phyloP scores from a whole-genome alignment of 2,113 vertebrate genomes.

The Lota lota region DNA sequence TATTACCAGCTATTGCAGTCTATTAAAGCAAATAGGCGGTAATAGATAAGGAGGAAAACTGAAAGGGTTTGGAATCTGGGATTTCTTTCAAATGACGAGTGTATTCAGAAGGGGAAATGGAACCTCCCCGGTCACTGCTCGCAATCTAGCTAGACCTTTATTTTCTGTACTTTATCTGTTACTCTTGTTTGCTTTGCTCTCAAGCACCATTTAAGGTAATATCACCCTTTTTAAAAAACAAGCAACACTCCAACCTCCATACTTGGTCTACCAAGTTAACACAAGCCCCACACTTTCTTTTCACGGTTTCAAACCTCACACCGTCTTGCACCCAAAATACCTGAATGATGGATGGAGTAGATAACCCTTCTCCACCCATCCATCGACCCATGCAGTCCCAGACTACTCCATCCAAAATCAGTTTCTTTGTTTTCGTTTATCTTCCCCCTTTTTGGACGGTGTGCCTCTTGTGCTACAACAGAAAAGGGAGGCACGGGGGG shows the following conservation, averaged over 20 bases:
- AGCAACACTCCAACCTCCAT: conserved; percentile 11
- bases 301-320: background rate
- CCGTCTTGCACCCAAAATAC: no score
- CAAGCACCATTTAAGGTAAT: conserved; percentile 22
- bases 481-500: conserved; percentile 51
- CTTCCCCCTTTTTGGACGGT: background rate
- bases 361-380: conserved; percentile 2
- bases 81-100: no score
- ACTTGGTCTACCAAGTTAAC: conserved; percentile 26
- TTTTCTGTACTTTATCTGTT: no score
- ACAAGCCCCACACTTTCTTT: conserved; percentile 21
- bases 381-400: background rate
- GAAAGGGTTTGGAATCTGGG: no score
- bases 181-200: conserved; percentile 4
- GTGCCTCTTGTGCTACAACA: background rate
- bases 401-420: background rate
- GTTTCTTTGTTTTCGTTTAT: no score
- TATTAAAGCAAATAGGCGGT: no score
- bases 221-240: conserved; percentile 4
- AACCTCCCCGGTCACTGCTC: no score
- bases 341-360: no score
- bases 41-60: no score
- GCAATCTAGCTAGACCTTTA: no score
- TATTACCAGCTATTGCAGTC: no score
- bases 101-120: no score